Base-by-base conservation (phyloP, 1,140 invertebrate genomes). In the Tyrophagus putrescentiae region DNA sequence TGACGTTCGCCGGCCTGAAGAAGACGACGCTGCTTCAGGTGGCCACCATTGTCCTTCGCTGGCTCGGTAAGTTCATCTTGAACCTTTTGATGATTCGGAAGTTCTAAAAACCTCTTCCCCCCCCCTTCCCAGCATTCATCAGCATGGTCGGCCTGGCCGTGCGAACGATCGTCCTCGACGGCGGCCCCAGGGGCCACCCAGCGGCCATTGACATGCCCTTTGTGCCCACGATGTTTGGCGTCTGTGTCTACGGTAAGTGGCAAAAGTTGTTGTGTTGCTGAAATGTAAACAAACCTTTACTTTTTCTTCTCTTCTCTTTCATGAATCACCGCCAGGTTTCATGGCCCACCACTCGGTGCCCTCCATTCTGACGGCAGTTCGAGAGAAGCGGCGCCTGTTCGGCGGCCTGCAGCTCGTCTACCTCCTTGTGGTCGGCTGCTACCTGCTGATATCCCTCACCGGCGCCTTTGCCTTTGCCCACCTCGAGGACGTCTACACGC, bases 261-360 rank as follows among this genome's bases (percentile, higher is more conserved):
- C n/a, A n/a, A n/a, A n/a, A n/a, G n/a, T n/a, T n/a, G n/a, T n/a
- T n/a, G n/a, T n/a, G n/a, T n/a, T n/a, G n/a, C n/a, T n/a, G n/a
- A n/a, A n/a, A n/a, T n/a, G n/a, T n/a, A n/a, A n/a, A n/a, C n/a
- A n/a, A n/a, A n/a, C n/a, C n/a, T n/a, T n/a, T n/a, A n/a, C n/a
- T n/a, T n/a, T n/a, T n/a, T n/a, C n/a, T n/a, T n/a, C n/a, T n/a
- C n/a, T n/a, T n/a, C n/a, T n/a, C n/a, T n/a, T n/a, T n/a, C n/a
- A n/a, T n/a, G n/a, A n/a, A n/a, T n/a, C n/a, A n/a, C n/a, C n/a
- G n/a, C n/a, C n/a, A n/a, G n/a, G 92, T 11, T 98, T 98, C 75
- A 98, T 98, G 95, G 98, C 94, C 68, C 95, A 98, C 70, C 95
- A 98, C 73, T 97, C 92, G 0, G 73, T 98, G 21, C 95, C 95